These are phyloP conservation scores for Neodiprion lecontei DNA, from an alignment of 1,140 invertebrate species.

Conservation along the genomic window DNA sequence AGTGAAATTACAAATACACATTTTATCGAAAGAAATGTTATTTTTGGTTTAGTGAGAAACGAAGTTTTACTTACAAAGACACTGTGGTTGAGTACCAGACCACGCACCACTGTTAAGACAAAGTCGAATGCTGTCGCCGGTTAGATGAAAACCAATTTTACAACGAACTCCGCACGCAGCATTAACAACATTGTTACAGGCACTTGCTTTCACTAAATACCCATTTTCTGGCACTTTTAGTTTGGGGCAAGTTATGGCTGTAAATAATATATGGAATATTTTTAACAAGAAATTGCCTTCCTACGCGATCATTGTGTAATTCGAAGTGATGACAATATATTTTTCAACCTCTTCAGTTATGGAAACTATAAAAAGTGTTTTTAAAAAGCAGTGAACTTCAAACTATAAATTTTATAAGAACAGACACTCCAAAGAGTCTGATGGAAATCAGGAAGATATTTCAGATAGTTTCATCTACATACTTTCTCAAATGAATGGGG, in stretches of 20 bases:
- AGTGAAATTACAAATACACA: too few relatives aligned
- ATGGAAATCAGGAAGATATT: too few relatives aligned
- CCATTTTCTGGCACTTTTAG: conserved; percentile 69
- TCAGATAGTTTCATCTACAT: too few relatives aligned
- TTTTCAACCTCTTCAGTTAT: not conserved
- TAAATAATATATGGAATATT: conserved; percentile 31
- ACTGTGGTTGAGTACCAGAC: conserved; percentile 69
- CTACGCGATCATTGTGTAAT: conserved; percentile 41
- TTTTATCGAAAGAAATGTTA: conserved; percentile 11
- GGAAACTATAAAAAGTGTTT: not conserved
- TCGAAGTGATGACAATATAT: not conserved
- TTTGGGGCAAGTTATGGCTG: conserved; percentile 69
- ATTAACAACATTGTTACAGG: conserved; percentile 72
- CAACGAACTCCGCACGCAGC: conserved; percentile 76
- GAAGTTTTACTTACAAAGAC: conserved; percentile 62
- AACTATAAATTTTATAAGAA: too few relatives aligned
- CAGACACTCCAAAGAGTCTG: too few relatives aligned
- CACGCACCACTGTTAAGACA: conserved; percentile 72
- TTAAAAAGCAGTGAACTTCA: too few relatives aligned
- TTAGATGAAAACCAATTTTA: conserved; percentile 69
- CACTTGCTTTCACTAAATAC: conserved; percentile 70
- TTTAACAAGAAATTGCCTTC: conserved; percentile 29
- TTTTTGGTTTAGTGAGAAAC: not conserved
- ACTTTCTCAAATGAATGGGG: too few relatives aligned
- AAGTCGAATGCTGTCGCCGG: conserved; percentile 71